phyloP scores from a whole-genome alignment of 2,888 invertebrate species.

The Drosophila putrida region DNA sequence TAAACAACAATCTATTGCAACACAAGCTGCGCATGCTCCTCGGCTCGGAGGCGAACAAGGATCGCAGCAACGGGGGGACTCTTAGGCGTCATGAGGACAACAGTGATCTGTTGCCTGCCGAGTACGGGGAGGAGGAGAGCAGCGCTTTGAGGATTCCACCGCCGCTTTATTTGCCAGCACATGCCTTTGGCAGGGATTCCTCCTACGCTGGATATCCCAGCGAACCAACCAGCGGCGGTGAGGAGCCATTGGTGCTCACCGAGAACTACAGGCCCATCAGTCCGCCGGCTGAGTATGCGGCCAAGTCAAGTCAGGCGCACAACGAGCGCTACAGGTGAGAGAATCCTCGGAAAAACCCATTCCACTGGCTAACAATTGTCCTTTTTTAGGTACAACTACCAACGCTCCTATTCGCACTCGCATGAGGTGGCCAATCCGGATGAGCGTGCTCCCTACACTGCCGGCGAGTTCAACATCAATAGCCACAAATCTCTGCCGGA shows the following conservation, averaged over 20 bases:
- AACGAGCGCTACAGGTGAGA: conserved; percentile 83
- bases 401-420: conserved; percentile 88
- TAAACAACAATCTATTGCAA: conserved; percentile 90
- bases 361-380: not conserved
- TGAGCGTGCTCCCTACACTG: conserved; percentile 85
- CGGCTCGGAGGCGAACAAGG: conserved; percentile 86
- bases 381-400: conserved; percentile 83
- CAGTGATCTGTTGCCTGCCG: conserved; percentile 56
- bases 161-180: conserved; percentile 84
- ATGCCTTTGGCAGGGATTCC: conserved; percentile 81
- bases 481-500: conserved; percentile 94
- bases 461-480: conserved; percentile 87
- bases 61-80: conserved; percentile 80
- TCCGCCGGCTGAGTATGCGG: conserved; percentile 90
- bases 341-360: not conserved
- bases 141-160: conserved; percentile 76
- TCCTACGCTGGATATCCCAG: conserved; percentile 73
- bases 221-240: conserved; percentile 66
- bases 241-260: conserved; percentile 84
- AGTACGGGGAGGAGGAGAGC: conserved; percentile 71
- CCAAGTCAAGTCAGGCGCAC: conserved; percentile 79
- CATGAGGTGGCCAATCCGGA: conserved; percentile 88
- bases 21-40: conserved; percentile 91
- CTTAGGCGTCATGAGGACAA: conserved; percentile 68
- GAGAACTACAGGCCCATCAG: conserved; percentile 88